Evolutionary conservation across 2,888 invertebrate genomes (phyloP), one percentile per base, ranked within the genome.

Genomic region (Euplagia quadripunctaria): DNA sequence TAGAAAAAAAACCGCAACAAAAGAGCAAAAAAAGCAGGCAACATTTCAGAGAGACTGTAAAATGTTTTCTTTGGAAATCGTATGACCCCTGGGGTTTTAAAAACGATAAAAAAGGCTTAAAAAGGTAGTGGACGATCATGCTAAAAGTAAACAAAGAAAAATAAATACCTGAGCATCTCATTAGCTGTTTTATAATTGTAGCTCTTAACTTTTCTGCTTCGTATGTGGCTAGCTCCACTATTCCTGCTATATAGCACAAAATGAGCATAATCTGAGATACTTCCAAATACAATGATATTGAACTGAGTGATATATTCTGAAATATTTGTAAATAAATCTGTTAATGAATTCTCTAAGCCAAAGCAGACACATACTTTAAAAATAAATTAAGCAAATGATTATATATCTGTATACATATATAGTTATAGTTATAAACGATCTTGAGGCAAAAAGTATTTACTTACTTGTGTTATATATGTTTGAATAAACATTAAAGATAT

Each of bases 141-240:
- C 31, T 4, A 55, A 6, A 55, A 42, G 42, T 17, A 3, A 58
- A 55, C n/a, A n/a, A 16, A 41, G 6, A 68, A 42, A 42, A 8
- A n/a, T 43, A 12, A 43, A 14, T 55, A 55, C 68, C 55, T 58
- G 55, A 3, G 14, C 68, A 68, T 42, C 14, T 52, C n/a, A 55
- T n/a, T 16, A 68, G 4, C 55, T 68, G 51, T 41, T 55, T 68
- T 51, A 17, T 12, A 52, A 68, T 55, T 42, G n/a, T 11, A 17
- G 42, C n/a, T 41, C 41, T 68, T 4, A 68, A 55, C 42, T 68
- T 55, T 31, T 68, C 52, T 9, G 9, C 52, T 55, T 68, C 68
- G 12, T 68, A 41, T 41, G 4, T 42, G 4, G 31, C 31, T 55
- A 68, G 55, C 17, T 68, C 68, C 16, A 42, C 68, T 52, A 41